Base-by-base conservation (phyloP, 2,797 vertebrate genomes). In the Brachymystax lenok region DNA sequence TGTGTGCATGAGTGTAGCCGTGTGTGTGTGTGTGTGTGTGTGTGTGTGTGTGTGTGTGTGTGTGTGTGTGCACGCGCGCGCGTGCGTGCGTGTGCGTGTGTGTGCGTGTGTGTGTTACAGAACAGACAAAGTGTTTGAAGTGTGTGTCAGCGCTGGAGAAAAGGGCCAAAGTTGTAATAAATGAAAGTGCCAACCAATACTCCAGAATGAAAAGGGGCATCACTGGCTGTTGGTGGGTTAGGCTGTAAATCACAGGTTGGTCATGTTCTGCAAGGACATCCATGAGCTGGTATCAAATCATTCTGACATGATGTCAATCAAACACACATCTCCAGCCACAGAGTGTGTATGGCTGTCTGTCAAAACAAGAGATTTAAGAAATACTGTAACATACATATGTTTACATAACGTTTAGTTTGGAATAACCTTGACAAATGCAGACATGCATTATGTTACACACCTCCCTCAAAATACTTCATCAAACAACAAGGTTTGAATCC, bases 341-440 rank as follows among this genome's bases (percentile, higher is more conserved):
- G 54, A 16, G 21, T 17, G 59, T 82, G 82, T 64, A 3, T 5
- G 77, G 75, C 27, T 84, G 51, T 80, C 82, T 90, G 84, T 89
- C 82, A 87, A 85, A 86, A 79, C n/a, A 51, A 51, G 79, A 84
- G 83, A 88, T 76, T 83, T 82, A 77, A 81, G 83, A 83, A 78
- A 86, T 80, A 33, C 83, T 86, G 88, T 84, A 85, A 82, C 90
- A 88, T 40, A 10, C 40, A 40, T 91, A 90, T 92, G 88, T 85
- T 86, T 85, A 82, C 79, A 80, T 85, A 87, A 91, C 88, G 88
- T 90, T 79, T 79, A 83, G 91, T 87, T 91, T 84, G 50, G n/a
- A 24, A n/a, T 61, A 24, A 61, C 59, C 59, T 61, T 61, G 59
- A 61, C 4, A 61, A 24, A 54, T 19, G 54, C 6, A 19, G 5